Evolutionary conservation across 2,113 vertebrate species (phyloP).

Genomic region (Candoia aspera): DNA sequence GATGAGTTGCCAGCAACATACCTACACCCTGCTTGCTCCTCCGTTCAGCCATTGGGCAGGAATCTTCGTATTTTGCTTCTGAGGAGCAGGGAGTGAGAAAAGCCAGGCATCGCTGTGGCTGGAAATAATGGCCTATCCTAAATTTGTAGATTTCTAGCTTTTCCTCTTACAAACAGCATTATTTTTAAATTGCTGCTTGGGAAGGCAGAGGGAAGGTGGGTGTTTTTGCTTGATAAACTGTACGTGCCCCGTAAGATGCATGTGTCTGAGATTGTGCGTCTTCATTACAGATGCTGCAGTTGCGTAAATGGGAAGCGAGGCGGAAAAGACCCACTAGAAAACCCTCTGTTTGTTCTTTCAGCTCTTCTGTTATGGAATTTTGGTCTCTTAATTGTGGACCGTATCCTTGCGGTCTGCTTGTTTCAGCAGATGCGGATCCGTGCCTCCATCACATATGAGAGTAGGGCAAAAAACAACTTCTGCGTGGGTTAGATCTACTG

Average conservation of each 20-base stretch:
- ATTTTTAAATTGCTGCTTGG: not conserved
- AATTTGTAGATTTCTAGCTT: not conserved
- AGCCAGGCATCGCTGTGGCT: not conserved
- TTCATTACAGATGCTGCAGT: conserved; percentile 82
- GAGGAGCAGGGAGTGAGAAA: not conserved
- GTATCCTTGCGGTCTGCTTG: conserved; percentile 82
- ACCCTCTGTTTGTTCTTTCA: conserved; percentile 84
- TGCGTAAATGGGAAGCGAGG: conserved; percentile 78
- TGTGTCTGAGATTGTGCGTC: not conserved
- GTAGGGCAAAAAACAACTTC: not conserved
- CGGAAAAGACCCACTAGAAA: conserved; percentile 77
- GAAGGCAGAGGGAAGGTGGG: not conserved
- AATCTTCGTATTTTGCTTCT: not conserved
- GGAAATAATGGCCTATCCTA: not conserved
- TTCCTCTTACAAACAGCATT: not conserved
- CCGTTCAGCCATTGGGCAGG: not conserved
- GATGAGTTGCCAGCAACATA: not conserved
- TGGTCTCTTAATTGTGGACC: conserved; percentile 92
- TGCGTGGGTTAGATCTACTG: not conserved
- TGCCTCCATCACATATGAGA: no score
- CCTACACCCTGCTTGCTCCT: not conserved
- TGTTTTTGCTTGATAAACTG: not conserved
- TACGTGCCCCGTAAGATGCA: not conserved
- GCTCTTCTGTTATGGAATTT: conserved; percentile 93
- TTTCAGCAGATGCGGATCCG: not conserved